Evolutionary conservation across 2,888 invertebrate genomes (phyloP), one percentile per base, ranked within the genome.

Genomic region (Anaspis maculata): DNA sequence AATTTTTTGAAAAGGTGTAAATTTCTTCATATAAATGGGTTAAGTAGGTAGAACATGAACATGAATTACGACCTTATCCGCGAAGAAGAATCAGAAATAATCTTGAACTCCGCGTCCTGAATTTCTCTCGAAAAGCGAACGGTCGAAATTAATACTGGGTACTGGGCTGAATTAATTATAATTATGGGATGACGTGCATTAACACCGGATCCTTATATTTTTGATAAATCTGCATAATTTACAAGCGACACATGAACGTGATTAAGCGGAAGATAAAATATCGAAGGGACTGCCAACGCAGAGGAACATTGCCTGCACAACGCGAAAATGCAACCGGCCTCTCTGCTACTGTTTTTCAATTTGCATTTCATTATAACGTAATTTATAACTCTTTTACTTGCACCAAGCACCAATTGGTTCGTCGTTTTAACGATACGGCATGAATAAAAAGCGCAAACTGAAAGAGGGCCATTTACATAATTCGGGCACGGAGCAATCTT

Each of bases 281-380:
- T 19, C 19, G 19, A 9, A 9, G 19, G 9, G 19, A 6, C 19
- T 5, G 19, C n/a, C n/a, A n/a, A n/a, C n/a, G 9, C 5, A 19
- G 19, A 19, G 19, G 19, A 19, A 19, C 9, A 19, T 15, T 24
- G 39, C 34, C 24, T 31, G 34, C 29, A 39, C n/a, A n/a, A n/a
- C n/a, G n/a, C 37, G 34, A 34, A 34, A 39, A 39, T 32, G 32
- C 34, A 39, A 39, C 34, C 25, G n/a, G n/a, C n/a, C n/a, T n/a
- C n/a, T n/a, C n/a, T 12, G 39, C 34, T 39, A 39, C 39, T 39
- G 34, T 39, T 39, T 39, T 39, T 34, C 39, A 39, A 39, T 39
- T 39, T 39, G 39, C 39, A 39, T 39, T 32, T 39, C 32, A 39
- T 39, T 39, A 39, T 15, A 25, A 15, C 15, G 21, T 34, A 32